A percentile compares a stretch with the other conserved stretches of the same genome.
Evolutionary conservation across 2,888 invertebrate species (phyloP).

Genomic region (Sinelater perroti): DNA sequence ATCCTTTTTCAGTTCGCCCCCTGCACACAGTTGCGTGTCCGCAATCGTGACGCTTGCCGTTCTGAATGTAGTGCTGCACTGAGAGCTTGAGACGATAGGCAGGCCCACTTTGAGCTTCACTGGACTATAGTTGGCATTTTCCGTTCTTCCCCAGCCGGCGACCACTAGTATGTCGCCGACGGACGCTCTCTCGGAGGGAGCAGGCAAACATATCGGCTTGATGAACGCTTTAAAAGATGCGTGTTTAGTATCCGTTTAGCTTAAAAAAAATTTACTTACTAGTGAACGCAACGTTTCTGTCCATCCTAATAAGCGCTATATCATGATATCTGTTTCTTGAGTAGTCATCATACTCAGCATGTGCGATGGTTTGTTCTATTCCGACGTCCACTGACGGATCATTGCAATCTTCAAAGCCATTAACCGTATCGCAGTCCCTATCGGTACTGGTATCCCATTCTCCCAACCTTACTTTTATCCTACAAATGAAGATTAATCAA

Average conservation of each 20-base stretch:
- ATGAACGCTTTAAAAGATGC: constrained; percentile 31
- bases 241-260: background rate
- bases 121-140: constrained; percentile 38
- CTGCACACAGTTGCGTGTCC: constrained; percentile 71
- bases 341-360: constrained; percentile 48
- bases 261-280: constrained; percentile 52
- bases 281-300: constrained; percentile 58
- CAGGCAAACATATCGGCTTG: constrained; percentile 38
- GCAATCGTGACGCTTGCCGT: constrained; percentile 61
- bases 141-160: constrained; percentile 59
- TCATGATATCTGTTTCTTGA: constrained; percentile 48
- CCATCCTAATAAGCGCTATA: constrained; percentile 62
- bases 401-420: constrained; percentile 47
- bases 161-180: constrained; percentile 52
- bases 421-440: constrained; percentile 57
- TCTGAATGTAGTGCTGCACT: constrained; percentile 64
- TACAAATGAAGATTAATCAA: constrained; percentile 36
- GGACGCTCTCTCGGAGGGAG: constrained; percentile 15
- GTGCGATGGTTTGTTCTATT: constrained; percentile 48
- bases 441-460: constrained; percentile 61
- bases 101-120: constrained; percentile 50
- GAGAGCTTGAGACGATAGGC: constrained; percentile 64
- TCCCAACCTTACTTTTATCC: constrained; percentile 58
- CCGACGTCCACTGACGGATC: constrained; percentile 47
- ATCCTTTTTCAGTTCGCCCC: constrained; percentile 71